Conservation (phyloP, 2,888 invertebrate species). For the Schizotus pectinicornis region DNA sequence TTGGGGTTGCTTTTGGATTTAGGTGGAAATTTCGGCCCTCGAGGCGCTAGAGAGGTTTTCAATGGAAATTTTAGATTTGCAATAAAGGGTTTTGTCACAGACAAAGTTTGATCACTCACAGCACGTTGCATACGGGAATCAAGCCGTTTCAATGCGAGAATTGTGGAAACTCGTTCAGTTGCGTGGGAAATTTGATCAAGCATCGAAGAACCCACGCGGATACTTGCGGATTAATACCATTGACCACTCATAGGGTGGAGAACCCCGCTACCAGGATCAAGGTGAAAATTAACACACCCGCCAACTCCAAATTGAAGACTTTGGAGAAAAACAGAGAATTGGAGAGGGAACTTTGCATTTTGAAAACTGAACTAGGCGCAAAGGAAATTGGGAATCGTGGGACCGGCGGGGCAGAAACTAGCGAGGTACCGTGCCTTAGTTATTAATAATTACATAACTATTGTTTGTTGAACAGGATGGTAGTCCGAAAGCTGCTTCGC, state of each 20-base stretch:
- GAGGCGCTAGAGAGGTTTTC: too few species aligned
- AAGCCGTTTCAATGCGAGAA: constrained; percentile 61
- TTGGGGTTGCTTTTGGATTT: background rate
- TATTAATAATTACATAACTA: too few species aligned
- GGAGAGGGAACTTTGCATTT: constrained; percentile 33
- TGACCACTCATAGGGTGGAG: constrained; percentile 48
- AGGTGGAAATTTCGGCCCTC: background rate
- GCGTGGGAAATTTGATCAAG: constrained; percentile 60
- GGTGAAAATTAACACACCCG: constrained; percentile 49
- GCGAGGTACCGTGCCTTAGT: too few species aligned
- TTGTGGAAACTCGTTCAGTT: constrained; percentile 59
- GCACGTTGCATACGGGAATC: constrained; percentile 58
- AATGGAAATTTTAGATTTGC: constrained; percentile 53
- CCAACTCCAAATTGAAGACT: constrained; percentile 43
- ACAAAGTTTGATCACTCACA: constrained; percentile 61
- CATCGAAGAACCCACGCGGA: constrained; percentile 59
- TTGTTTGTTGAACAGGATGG: too few species aligned
- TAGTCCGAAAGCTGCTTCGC: too few species aligned
- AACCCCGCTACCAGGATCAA: constrained; percentile 50
- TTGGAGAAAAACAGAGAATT: constrained; percentile 36
- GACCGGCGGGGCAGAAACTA: background rate
- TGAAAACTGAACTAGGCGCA: constrained; percentile 25
- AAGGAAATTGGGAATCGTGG: constrained; percentile 7
- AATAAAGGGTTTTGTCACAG: constrained; percentile 60
- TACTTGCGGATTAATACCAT: constrained; percentile 56